Conservation (phyloP, 1,140 invertebrate genomes). For the Drosophila miranda region DNA sequence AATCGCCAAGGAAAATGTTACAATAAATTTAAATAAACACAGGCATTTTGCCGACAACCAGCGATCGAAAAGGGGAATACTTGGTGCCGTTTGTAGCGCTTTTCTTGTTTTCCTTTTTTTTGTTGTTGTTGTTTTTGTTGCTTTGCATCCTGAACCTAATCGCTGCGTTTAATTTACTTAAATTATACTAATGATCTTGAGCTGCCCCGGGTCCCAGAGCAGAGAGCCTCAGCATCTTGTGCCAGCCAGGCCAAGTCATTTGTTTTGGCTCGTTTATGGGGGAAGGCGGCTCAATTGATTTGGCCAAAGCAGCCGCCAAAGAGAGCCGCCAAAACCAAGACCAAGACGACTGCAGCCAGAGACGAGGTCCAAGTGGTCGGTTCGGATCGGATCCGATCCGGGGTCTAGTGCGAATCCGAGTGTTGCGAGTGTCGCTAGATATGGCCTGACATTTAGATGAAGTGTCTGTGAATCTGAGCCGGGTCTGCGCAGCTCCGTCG, state of each 20-base stretch:
- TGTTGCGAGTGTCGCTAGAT: slow-evolving; percentile 78
- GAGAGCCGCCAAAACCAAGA: slow-evolving; percentile 48
- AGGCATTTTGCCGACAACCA: slow-evolving; percentile 61
- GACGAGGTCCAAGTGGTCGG: slow-evolving; percentile 25
- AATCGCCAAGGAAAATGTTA: slow-evolving; percentile 77
- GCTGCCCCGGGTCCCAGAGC: slow-evolving; percentile 40
- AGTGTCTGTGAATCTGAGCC: slow-evolving; percentile 78
- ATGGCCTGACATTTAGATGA: slow-evolving; percentile 82
- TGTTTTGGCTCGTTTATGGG: slow-evolving; percentile 75
- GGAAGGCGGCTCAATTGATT: slow-evolving; percentile 79
- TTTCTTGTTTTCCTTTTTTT: slow-evolving; percentile 28
- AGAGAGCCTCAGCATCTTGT: slow-evolving; percentile 31
- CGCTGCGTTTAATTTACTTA: slow-evolving; percentile 82
- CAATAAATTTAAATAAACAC: slow-evolving; percentile 81
- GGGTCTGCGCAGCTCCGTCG: slow-evolving; percentile 29
- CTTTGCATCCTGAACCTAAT: slow-evolving; percentile 76
- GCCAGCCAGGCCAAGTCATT: slow-evolving; percentile 58
- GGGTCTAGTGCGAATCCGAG: slow-evolving; percentile 60
- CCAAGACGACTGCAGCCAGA: slow-evolving; percentile 2
- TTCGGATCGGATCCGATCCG: slow-evolving; percentile 2
- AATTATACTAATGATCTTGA: slow-evolving; percentile 82
- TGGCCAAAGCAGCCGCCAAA: slow-evolving; percentile 75
- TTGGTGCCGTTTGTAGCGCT: slow-evolving; percentile 39
- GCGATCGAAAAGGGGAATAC: slow-evolving; percentile 31
- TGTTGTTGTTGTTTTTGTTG: slow-evolving; percentile 30